Evolutionary conservation across 2,797 vertebrate species (phyloP), one percentile per base, ranked within the genome.

Genomic region (Chaunax sp.): DNA sequence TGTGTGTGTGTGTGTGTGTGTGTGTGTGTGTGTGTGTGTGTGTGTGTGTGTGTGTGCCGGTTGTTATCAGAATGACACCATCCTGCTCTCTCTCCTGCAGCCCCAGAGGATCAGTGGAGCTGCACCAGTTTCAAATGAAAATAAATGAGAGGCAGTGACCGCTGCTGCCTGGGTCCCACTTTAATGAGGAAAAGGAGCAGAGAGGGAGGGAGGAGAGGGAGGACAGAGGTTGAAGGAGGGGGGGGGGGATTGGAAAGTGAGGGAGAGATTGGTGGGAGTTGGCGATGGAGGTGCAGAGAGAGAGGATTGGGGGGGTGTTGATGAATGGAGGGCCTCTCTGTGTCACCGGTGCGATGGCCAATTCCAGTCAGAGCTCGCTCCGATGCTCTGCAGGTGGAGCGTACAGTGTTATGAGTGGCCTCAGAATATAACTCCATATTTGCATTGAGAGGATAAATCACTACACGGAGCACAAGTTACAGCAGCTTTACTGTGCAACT

Each of bases 91-190:
- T 81, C 78, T 85, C 77, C 78, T 55, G 70, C 84, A 82, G 82
- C 87, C 83, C 87, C 87, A 85, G 84, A 87, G 88, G 91, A 90
- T 91, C 90, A 89, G 83, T 89, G 89, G 87, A 91, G 92, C 92
- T 92, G 90, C 88, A 87, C 88, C 82, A 89, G 86, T 92, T 93
- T 93, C 89, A 92, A 92, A 93, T 93, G 92, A 92, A 93, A 94
- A 94, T 94, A 94, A 94, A 93, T 94, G 93, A 93, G 92, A 93
- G 91, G 85, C 92, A 91, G 90, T 93, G 92, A 93, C 92, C 90
- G 79, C 86, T 90, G 84, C 89, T 92, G 91, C 86, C 92, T 89
- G 88, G 90, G 87, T 90, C 90, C 86, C 79, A 82, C 87, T 92
- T 91, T 94, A 93, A 94, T 93, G 92, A 94, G 92, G 87, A 87